These are phyloP conservation scores for Oophaga pumilio DNA, from an alignment of 2,113 vertebrate species.

Conservation along the genomic window DNA sequence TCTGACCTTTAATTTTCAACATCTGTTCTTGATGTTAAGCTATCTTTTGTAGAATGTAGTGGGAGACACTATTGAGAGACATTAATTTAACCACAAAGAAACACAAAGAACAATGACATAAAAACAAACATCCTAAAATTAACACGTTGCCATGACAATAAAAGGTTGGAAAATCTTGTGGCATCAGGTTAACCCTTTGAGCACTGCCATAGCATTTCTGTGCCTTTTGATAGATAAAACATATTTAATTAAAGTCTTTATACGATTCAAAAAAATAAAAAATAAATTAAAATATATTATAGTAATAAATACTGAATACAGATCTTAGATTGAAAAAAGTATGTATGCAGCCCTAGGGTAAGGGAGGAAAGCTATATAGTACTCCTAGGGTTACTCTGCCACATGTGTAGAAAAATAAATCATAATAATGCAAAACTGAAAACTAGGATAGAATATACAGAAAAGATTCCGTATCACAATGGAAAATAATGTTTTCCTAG, in stretches of 20 bases:
- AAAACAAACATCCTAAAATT: constrained; percentile 88
- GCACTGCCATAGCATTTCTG: constrained; percentile 89
- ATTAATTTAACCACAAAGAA: constrained; percentile 78
- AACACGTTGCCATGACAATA: constrained; percentile 90
- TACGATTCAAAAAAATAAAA: constrained; percentile 68
- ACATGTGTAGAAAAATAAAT: constrained; percentile 58
- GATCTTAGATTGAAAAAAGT: constrained; percentile 64
- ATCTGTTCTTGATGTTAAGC: constrained; percentile 81
- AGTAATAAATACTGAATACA: constrained; percentile 61
- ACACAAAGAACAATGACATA: constrained; percentile 81
- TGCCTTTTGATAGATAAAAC: constrained; percentile 81
- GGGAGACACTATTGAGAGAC: constrained; percentile 78
- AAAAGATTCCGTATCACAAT: constrained; percentile 69
- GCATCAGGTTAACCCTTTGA: constrained; percentile 82
- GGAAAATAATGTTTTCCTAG: constrained; percentile 73
- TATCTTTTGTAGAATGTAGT: constrained; percentile 84
- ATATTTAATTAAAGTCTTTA: constrained; percentile 73
- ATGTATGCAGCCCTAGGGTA: constrained; percentile 72
- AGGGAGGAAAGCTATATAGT: constrained; percentile 68
- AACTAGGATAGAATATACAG: constrained; percentile 39
- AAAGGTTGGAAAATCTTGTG: constrained; percentile 77
- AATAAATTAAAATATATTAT: constrained; percentile 64
- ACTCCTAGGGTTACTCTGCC: constrained; percentile 64
- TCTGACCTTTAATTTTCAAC: constrained; percentile 88
- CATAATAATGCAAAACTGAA: not conserved